Evolutionary conservation across 2,113 vertebrate genomes (phyloP).

Genomic region (Cyanoramphus novaezelandiae): DNA sequence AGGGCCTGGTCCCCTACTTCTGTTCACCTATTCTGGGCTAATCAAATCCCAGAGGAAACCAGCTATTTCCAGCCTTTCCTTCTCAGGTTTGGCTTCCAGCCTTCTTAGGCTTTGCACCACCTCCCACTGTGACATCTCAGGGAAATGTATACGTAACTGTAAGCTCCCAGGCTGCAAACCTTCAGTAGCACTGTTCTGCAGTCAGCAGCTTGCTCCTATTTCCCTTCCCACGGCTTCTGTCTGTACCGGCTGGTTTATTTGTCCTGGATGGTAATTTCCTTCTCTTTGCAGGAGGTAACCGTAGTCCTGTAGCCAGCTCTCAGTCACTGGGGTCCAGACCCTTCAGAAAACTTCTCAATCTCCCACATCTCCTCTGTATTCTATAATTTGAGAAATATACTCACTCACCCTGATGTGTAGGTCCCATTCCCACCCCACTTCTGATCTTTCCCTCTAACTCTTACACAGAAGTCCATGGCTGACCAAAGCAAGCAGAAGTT

Average conservation of each 20-base stretch:
- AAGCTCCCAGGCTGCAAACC: neutral
- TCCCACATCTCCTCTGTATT: neutral
- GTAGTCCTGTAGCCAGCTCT: neutral
- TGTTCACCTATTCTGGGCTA: neutral
- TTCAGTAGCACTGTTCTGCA: neutral
- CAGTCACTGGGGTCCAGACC: neutral
- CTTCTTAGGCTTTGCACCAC: neutral
- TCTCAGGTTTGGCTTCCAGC: neutral
- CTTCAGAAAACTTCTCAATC: neutral
- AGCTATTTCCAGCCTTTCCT: neutral
- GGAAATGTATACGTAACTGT: neutral
- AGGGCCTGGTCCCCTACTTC: neutral
- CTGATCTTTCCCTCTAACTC: neutral
- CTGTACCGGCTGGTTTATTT: neutral
- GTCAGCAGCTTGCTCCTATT: neutral
- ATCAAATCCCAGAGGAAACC: conserved; percentile 1
- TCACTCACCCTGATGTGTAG: neutral
- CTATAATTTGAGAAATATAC: neutral
- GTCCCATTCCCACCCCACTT: neutral
- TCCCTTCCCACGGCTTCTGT: neutral
- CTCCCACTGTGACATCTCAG: neutral
- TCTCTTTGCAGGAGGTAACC: neutral
- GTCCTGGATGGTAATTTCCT: neutral
- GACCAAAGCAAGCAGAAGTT: neutral
- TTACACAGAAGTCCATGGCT: neutral